phyloP scores from a whole-genome alignment of 2,797 vertebrate genomes.

The Spinibarbus caldwelli region DNA sequence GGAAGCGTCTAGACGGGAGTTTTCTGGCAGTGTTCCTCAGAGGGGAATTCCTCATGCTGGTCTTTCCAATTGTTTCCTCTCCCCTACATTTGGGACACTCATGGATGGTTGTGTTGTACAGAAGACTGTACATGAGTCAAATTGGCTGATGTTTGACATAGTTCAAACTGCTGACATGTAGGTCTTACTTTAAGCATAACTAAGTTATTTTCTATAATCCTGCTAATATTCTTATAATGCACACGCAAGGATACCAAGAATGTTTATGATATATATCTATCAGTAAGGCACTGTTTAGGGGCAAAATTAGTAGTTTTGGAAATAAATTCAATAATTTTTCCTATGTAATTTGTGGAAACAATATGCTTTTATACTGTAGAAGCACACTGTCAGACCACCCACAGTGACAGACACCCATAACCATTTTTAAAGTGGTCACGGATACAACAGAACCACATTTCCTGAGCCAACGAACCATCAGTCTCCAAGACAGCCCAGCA shows the following conservation, averaged over 20 bases:
- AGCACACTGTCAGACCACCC: slow-evolving; percentile 36
- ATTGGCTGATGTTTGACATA: neutral
- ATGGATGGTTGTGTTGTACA: slow-evolving; percentile 23
- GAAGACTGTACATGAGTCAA: neutral
- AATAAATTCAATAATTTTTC: neutral
- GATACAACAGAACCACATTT: slow-evolving; percentile 29
- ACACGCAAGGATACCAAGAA: neutral
- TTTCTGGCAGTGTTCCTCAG: slow-evolving; percentile 49
- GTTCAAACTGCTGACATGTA: neutral
- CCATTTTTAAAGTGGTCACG: slow-evolving; percentile 17
- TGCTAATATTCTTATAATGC: neutral
- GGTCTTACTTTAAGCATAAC: neutral
- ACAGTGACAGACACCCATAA: slow-evolving; percentile 9
- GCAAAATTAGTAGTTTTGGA: neutral
- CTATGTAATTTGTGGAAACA: slow-evolving; percentile 5
- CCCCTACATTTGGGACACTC: slow-evolving; percentile 25
- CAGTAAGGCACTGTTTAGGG: neutral
- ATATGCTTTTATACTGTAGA: slow-evolving; percentile 1
- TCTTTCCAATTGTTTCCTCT: slow-evolving; percentile 33
- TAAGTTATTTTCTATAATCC: neutral
- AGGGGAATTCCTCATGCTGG: slow-evolving; percentile 54
- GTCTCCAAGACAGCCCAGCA: slow-evolving; percentile 32
- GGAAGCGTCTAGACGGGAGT: slow-evolving; percentile 57
- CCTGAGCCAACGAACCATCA: slow-evolving; percentile 32
- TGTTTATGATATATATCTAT: neutral